These are phyloP conservation scores for Shinisaurus crocodilurus DNA, from an alignment of 2,113 vertebrate genomes.

Conservation along the genomic window DNA sequence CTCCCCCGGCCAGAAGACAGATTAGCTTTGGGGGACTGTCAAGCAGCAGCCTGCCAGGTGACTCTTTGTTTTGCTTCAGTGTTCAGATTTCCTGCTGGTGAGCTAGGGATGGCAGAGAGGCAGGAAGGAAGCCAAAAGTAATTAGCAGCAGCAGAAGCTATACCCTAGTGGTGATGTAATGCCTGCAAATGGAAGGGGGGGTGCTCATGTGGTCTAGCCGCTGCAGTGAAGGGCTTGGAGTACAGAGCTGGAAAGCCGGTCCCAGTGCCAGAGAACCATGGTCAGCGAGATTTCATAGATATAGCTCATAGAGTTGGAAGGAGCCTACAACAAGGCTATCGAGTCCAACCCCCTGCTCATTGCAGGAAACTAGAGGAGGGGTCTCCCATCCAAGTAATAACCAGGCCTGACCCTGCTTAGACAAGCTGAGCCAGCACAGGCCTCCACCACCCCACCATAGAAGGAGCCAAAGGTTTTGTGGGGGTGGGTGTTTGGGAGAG, in stretches of 20 bases:
- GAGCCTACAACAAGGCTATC: no score
- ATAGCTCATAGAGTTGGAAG: no score
- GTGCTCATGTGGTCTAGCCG: background rate
- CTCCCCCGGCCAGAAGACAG: background rate
- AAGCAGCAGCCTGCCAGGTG: background rate
- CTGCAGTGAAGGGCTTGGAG: background rate
- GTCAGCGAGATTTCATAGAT: no score
- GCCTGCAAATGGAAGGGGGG: background rate
- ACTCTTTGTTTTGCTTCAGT: slow-evolving; percentile 24
- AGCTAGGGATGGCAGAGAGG: background rate
- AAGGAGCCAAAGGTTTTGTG: background rate
- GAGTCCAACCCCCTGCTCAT: no score
- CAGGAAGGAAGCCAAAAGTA: slow-evolving; percentile 22
- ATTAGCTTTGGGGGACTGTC: background rate
- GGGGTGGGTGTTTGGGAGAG: background rate
- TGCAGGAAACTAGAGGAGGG: no score
- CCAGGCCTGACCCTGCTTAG: no score
- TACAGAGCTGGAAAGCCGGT: background rate
- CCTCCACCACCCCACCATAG: background rate
- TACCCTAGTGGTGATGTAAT: slow-evolving; percentile 10
- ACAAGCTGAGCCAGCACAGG: no score
- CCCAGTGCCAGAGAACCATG: background rate
- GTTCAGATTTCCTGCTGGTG: background rate
- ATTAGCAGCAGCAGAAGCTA: background rate
- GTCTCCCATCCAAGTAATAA: no score